Evolutionary conservation across 2,113 vertebrate genomes (phyloP), one percentile per base, ranked within the genome.

Genomic region (Pelecanoides urinatrix): DNA sequence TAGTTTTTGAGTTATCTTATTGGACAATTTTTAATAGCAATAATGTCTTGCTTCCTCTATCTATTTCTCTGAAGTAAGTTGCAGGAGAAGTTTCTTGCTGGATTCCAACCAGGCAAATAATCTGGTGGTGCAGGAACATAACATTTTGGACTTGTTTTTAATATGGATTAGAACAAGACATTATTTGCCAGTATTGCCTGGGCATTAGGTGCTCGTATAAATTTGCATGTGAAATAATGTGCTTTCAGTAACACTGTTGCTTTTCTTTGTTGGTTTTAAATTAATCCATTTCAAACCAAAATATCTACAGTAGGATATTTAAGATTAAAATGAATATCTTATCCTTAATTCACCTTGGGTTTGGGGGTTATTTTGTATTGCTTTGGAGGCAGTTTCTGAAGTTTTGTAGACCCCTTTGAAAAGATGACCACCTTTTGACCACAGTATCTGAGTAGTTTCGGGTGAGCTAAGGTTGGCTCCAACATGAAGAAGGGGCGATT

Each of bases 11-110:
- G 71, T 88, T 96, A 53, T 77, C 71, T 96, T 89, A 80, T 26
- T 83, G 82, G 94, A 71, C 50, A 53, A 9, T 86, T 87, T 97
- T 92, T 89, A 59, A n/a, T 72, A 66, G 56, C 76, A 94, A 81
- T 95, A 94, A 86, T 89, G 62, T 63, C 91, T 90, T 96, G 55
- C 92, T 98, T 97, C 93, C 81, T 97, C 47, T 56, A 9, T 85
- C 73, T 90, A 4, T 92, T 96, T 84, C 82, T 96, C 88, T 95
- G 68, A 88, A 90, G 77, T 22, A 65, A 82, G 21, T 71, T 92
- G 79, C 70, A 80, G 66, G 82, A 81, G 70, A 88, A 81, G 53
- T 85, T 95, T 95, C 72, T 50, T 95, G 38, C 83, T 95, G 95
- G 72, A 79, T 68, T 59, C 66, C 68, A 93, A 34, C 63, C 61